Percentiles rank a stretch among this genome's conserved stretches.
Evolutionary conservation across 2,113 vertebrate species (phyloP).

Genomic region (Notechis scutatus): DNA sequence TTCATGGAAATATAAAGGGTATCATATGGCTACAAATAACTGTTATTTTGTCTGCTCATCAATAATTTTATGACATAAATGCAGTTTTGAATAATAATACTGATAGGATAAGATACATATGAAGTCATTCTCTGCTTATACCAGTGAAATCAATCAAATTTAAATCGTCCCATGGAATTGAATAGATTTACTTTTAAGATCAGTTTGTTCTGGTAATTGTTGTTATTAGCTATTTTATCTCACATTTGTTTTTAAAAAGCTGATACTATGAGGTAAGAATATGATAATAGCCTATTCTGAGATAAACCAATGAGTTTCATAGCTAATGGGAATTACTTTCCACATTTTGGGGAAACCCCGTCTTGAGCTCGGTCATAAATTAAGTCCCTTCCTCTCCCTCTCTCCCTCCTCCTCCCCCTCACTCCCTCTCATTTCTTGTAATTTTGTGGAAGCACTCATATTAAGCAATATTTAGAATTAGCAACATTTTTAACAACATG

Average conservation of each 20-base stretch:
- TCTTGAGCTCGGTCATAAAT: background rate
- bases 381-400: background rate
- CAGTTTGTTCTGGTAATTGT: background rate
- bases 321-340: background rate
- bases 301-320: background rate
- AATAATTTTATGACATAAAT: background rate
- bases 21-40: background rate
- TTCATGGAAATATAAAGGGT: background rate
- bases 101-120: background rate
- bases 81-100: background rate
- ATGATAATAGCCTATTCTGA: background rate
- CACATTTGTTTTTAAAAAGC: background rate
- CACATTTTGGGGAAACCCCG: background rate
- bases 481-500: background rate
- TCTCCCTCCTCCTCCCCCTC: too few relatives aligned
- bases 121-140: background rate
- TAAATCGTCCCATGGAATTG: background rate
- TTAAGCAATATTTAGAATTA: background rate
- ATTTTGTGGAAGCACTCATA: background rate
- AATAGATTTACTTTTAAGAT: background rate
- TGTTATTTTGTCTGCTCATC: background rate
- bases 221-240: background rate
- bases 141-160: background rate
- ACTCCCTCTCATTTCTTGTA: background rate
- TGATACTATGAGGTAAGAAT: background rate